These are phyloP conservation scores for Cinclus mexicanus DNA, from an alignment of 2,113 vertebrate species.

Conservation along the genomic window DNA sequence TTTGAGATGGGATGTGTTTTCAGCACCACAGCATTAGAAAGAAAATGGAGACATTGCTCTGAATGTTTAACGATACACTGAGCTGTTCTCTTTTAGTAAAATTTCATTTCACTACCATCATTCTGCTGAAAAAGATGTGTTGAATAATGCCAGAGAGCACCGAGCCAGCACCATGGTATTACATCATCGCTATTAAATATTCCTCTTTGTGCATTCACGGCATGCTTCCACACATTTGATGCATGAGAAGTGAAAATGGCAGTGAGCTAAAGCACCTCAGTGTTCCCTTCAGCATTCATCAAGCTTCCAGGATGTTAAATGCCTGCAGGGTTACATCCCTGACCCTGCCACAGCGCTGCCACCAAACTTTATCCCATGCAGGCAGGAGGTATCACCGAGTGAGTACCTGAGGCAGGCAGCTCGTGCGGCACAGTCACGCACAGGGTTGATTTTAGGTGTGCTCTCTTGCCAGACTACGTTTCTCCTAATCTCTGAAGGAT, in stretches of 20 bases:
- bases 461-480: neutral
- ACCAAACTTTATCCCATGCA: neutral
- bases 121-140: constrained; percentile 46
- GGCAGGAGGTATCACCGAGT: neutral
- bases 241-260: neutral
- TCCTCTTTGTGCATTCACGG: neutral
- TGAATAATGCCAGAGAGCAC: neutral
- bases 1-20: constrained; percentile 34
- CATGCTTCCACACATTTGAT: neutral
- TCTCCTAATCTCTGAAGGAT: neutral
- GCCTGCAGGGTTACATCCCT: neutral
- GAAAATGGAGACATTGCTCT: neutral
- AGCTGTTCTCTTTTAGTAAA: constrained; percentile 52
- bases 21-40: neutral
- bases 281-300: constrained; percentile 4
- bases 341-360: neutral
- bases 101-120: constrained; percentile 52
- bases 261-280: neutral
- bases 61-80: neutral
- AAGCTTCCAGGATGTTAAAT: constrained; percentile 8
- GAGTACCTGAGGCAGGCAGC: neutral
- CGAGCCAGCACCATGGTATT: neutral
- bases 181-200: constrained; percentile 3
- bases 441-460: neutral
- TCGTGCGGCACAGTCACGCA: neutral